Evolutionary conservation across 1,140 invertebrate genomes (phyloP).

Genomic region (Bilobella aurantiaca): DNA sequence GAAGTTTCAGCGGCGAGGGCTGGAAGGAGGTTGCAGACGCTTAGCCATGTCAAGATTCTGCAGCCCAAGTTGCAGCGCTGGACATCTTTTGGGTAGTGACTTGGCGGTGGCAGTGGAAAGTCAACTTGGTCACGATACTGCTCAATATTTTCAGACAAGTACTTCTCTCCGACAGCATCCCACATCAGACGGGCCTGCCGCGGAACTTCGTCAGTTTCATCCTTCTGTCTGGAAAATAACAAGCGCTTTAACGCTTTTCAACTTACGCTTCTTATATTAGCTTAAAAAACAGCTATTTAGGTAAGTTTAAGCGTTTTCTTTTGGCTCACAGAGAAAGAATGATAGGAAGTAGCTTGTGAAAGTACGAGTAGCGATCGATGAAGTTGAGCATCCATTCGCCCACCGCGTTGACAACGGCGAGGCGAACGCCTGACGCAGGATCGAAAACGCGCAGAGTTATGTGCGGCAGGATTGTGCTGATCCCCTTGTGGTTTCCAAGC

Average conservation of each 20-base stretch:
- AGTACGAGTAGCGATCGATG: constrained; percentile 65
- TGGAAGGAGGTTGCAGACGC: constrained; percentile 55
- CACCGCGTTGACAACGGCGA: constrained; percentile 53
- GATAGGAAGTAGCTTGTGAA: constrained; percentile 60
- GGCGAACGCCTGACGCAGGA: constrained; percentile 54
- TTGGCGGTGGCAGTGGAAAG: constrained; percentile 47
- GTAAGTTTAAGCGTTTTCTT: background rate
- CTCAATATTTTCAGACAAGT: constrained; percentile 61
- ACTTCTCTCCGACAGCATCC: constrained; percentile 56
- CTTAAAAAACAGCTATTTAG: background rate
- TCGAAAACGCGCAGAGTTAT: constrained; percentile 67
- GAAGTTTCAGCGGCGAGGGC: constrained; percentile 55
- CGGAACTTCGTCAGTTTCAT: constrained; percentile 55
- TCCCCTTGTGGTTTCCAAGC: constrained; percentile 50
- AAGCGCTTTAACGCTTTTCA: background rate
- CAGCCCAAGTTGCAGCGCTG: constrained; percentile 63
- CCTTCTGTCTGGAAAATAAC: constrained; percentile 47
- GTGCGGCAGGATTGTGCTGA: constrained; percentile 52
- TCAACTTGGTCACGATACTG: constrained; percentile 64
- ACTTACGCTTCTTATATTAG: background rate
- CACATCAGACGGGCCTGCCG: constrained; percentile 51
- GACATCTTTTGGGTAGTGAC: constrained; percentile 54
- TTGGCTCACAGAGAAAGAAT: constrained; percentile 52
- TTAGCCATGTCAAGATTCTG: constrained; percentile 55
- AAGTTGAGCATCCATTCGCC: constrained; percentile 57